Base-by-base conservation (phyloP, 2,797 vertebrate species). In the Lepidocolaptes lacrymiger region DNA sequence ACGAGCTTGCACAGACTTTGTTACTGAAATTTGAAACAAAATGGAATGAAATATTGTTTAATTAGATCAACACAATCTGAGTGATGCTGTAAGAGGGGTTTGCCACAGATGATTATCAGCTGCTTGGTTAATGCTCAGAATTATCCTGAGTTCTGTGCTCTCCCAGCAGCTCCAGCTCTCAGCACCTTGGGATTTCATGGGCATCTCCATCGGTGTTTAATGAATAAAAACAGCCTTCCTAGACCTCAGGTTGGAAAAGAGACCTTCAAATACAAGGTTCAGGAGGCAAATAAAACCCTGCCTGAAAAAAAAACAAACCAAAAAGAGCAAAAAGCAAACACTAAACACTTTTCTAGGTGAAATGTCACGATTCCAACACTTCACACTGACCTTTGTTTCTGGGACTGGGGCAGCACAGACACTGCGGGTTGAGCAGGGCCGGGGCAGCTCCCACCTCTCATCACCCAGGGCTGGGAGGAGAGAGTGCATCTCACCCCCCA, bases 1-100 rank as follows among this genome's bases (percentile, higher is more conserved):
- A 74, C 0, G 2, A 71, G 89, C 66, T 72, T 28, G 73, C 51
- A 39, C 15, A 59, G 91, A 22, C 36, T 66, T 58, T 30, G 62
- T 27, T 26, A 23, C 58, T 58, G 73, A 41, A 76, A 92, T 62
- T 52, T 66, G 17, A 86, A 78, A 10, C 43, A 44, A 84, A 92
- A 91, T 55, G 23, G 46, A 89, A 87, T 88, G 78, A 78, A 84
- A 73, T 41, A 69, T 49, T 85, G 76, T 88, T 92, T 62, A 69
- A 88, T 95, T 78, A 68, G 58, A 86, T 66, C 72, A 48, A 44
- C 59, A 44, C 82, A 52, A 61, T 41, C 85, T 10, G 55, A 85
- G n/a, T 2, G 49, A 55, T 78, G 71, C 90, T 56, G 2, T 5
- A 62, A 41, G 52, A 67, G 61, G 63, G 1, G 1, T 56, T 78